phyloP scores from a whole-genome alignment of 2,797 vertebrate species.

The Microhierax caerulescens region DNA sequence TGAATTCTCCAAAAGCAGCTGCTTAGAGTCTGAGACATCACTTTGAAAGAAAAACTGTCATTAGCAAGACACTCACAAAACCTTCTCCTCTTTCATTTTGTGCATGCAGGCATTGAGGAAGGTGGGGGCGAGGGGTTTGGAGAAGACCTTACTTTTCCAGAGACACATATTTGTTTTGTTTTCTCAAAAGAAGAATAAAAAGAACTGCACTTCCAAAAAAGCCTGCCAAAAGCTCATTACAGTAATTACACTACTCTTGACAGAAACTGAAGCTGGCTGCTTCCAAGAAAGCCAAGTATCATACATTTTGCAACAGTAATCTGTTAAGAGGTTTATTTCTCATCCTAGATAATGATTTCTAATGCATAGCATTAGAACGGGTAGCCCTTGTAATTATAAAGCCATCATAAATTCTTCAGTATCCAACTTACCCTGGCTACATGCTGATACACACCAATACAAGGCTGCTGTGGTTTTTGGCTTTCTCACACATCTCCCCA shows the following conservation, averaged over 20 bases:
- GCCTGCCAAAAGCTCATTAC: conserved; percentile 26
- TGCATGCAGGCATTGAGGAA: background rate
- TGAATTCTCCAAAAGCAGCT: conserved; percentile 44
- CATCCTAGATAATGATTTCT: background rate
- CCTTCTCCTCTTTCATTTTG: background rate
- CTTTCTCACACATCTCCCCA: rapidly evolving
- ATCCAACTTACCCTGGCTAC: background rate
- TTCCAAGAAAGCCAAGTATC: background rate
- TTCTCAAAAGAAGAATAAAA: background rate
- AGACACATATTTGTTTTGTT: background rate
- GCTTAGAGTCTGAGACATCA: background rate
- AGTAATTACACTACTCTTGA: background rate
- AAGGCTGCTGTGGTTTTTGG: rapidly evolving
- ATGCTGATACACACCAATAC: rapidly evolving
- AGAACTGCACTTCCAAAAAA: background rate
- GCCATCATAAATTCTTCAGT: background rate
- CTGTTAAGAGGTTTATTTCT: background rate
- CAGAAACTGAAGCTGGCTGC: background rate
- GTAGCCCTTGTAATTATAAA: background rate
- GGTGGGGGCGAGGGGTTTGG: background rate
- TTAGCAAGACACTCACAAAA: background rate
- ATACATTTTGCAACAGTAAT: background rate
- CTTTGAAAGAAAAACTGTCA: background rate
- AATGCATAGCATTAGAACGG: background rate
- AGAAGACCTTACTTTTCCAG: background rate